These are phyloP conservation scores for Agraylea sexmaculata DNA, from an alignment of 1,140 invertebrate genomes.

Conservation along the genomic window DNA sequence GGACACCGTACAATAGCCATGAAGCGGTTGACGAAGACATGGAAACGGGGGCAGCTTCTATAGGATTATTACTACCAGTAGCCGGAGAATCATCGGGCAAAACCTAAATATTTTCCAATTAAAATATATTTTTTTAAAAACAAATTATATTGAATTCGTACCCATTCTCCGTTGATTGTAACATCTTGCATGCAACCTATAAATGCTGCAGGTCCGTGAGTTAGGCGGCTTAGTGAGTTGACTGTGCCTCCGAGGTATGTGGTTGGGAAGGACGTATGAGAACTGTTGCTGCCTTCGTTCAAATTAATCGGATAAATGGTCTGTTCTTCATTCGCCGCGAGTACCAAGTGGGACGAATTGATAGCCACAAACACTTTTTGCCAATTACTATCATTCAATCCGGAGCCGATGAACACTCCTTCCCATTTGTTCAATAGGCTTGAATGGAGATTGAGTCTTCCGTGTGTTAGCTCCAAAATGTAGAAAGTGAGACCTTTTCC, in stretches of 20 bases:
- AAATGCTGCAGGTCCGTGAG: constrained; percentile 61
- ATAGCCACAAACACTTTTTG: constrained; percentile 78
- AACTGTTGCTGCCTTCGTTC: constrained; percentile 58
- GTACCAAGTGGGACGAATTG: constrained; percentile 71
- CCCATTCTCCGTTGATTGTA: constrained; percentile 71
- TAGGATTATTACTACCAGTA: constrained; percentile 60
- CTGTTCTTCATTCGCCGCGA: constrained; percentile 78
- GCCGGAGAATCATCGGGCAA: constrained; percentile 29
- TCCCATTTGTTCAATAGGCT: constrained; percentile 80
- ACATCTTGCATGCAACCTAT: constrained; percentile 89
- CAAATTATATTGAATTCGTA: constrained; percentile 33
- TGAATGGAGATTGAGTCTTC: constrained; percentile 73
- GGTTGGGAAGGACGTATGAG: constrained; percentile 66
- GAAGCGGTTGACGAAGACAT: constrained; percentile 13
- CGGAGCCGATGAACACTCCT: constrained; percentile 72
- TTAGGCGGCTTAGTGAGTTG: constrained; percentile 51
- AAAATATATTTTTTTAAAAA: constrained; percentile 76
- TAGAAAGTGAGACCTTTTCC: constrained; percentile 73
- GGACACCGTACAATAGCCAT: constrained; percentile 28
- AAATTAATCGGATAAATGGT: constrained; percentile 77
- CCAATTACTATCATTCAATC: constrained; percentile 76
- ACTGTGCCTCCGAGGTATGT: constrained; percentile 70
- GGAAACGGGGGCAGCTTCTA: constrained; percentile 1
- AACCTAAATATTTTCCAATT: constrained; percentile 44
- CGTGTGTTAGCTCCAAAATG: constrained; percentile 67